Evolutionary conservation across 1,140 invertebrate genomes (phyloP), one percentile per base, ranked within the genome.

Genomic region (Psilanteris sp.): DNA sequence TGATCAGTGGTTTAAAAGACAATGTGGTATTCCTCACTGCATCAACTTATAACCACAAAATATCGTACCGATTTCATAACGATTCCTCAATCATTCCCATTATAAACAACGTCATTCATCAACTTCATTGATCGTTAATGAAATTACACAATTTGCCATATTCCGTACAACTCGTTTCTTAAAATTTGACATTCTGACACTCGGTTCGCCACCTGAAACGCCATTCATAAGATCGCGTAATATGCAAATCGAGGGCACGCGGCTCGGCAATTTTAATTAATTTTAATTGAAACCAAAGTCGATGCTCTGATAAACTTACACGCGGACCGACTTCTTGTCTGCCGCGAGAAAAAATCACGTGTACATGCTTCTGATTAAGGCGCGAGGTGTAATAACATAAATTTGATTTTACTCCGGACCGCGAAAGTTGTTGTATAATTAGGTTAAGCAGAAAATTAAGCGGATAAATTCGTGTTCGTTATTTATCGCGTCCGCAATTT

Each of bases 371-470:
- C 61, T 59, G 70, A 73, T 66, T 54, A 73, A 66, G 31, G 44
- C 31, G 44, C 61, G 43, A 73, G 54, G 61, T 55, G 70, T 44
- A 73, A 73, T 73, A 73, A 73, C 71, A 74, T 74, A 74, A 74
- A 74, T 74, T 74, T 67, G 54, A 74, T 74, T 74, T 74, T 74
- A 74, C 61, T 59, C 10, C 26, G 61, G 7, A 52, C 44, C 55
- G 61, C 71, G 71, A 75, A 75, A 75, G 71, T 75, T 75, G 71
- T 68, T 62, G 61, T 62, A 75, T 75, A 75, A 75, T 75, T 75
- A 75, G 71, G 71, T 75, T 75, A 75, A 75, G 52, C 71, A 55
- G 52, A 46, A 55, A 67, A 59, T 75, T 59, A 68, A 75, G 46
- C 46, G 55, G 26, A 55, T 61, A 55, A 75, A 52, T 59, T 55